phyloP scores from a whole-genome alignment of 2,888 invertebrate genomes.

The Unio delphinus region DNA sequence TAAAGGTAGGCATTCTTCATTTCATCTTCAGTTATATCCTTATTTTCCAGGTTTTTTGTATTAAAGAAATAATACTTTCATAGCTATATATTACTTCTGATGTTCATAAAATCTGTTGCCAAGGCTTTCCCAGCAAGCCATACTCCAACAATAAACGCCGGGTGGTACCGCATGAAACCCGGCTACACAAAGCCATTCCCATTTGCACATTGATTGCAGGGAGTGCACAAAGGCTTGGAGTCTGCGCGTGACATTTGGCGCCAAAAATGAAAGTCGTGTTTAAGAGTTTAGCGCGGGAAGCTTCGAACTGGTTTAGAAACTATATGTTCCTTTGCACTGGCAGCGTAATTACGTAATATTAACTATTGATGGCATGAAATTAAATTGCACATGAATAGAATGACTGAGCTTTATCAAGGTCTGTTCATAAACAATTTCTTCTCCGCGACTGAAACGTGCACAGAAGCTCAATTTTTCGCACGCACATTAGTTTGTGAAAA shows the following conservation, averaged over 20 bases:
- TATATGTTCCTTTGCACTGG: too few species aligned
- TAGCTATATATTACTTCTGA: background rate
- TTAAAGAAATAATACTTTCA: background rate
- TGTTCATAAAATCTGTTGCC: background rate
- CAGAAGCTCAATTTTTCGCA: too few species aligned
- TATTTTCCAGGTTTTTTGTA: too few species aligned
- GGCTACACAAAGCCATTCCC: background rate
- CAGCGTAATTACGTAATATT: too few species aligned
- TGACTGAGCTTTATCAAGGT: too few species aligned
- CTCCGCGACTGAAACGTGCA: too few species aligned
- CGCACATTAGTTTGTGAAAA: too few species aligned
- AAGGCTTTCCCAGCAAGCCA: background rate
- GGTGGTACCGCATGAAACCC: background rate
- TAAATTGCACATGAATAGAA: too few species aligned
- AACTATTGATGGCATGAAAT: too few species aligned
- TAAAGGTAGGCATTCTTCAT: too few species aligned
- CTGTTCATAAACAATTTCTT: too few species aligned
- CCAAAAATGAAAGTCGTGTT: slow-evolving; percentile 15
- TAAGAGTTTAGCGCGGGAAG: slow-evolving; percentile 13
- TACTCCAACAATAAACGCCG: background rate
- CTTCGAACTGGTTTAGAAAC: background rate
- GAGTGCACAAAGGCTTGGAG: slow-evolving; percentile 8
- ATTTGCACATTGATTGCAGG: background rate
- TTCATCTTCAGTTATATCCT: too few species aligned
- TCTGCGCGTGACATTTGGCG: slow-evolving; percentile 15